Base-by-base conservation (phyloP, 2,797 vertebrate species). In the Pyrrhura leucotis region DNA sequence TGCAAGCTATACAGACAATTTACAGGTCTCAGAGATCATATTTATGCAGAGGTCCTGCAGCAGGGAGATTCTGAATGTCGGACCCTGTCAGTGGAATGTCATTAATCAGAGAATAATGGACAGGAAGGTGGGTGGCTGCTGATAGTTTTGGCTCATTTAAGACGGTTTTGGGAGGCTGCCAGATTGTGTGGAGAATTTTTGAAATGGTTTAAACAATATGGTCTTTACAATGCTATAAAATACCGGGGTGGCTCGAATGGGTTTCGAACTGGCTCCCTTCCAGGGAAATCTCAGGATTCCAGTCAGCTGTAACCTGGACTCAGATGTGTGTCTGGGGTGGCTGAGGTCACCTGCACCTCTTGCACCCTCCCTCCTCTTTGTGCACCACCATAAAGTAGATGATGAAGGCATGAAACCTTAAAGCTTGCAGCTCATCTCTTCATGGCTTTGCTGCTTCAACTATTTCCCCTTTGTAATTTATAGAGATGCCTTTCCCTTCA, bases 61-160 rank as follows among this genome's bases (percentile, higher is more conserved):
- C 74, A 83, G 28, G 74, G 96, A 96, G 91, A 96, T 89, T 53
- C 95, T 96, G 85, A 88, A 82, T 20, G 94, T 84, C 44, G 19
- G 94, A 93, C 89, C 90, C 95, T 1, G 26, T 50, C 62, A 95
- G 77, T 69, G 89, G 93, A 95, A 95, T 96, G 61, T 87, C 97
- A 96, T 98, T 92, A 97, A 97, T 97, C 97, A 98, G 96, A 88
- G 95, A 78, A 65, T 88, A 92, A 83, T 69, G 93, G 98, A 96
- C 94, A 80, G 94, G 97, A 97, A 98, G 97, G 97, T 98, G 98
- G 98, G 98, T 97, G 98, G 98, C 92, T 98, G 97, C 97, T 98
- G 98, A 98, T 98, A 98, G 98, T 97, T 98, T 98, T 97, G 98
- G 97, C 97, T 97, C 97, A 97, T 98, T 98, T 96, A 61, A 97